Percentiles rank a stretch among this genome's conserved stretches.
Conservation (phyloP, 2,888 invertebrate genomes). For the Epinotia demarniana region DNA sequence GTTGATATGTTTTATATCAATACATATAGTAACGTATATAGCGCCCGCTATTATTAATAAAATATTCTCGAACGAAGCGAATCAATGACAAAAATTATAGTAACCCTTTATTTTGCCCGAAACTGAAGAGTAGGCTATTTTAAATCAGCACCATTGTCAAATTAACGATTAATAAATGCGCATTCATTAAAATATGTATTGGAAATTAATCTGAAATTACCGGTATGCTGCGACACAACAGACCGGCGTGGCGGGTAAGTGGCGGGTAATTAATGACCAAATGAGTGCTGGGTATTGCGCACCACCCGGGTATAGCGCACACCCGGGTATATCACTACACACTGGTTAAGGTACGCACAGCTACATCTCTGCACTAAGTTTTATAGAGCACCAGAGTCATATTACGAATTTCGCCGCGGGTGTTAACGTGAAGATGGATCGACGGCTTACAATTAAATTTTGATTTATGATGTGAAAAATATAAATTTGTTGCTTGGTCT, state of each 20-base stretch:
- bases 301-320: conserved; percentile 24
- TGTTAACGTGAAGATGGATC: conserved; percentile 18
- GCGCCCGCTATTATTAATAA: too few relatives aligned
- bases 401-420: conserved; percentile 15
- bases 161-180: conserved; percentile 16
- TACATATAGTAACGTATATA: too few relatives aligned
- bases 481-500: not conserved
- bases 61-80: too few relatives aligned
- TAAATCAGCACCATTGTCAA: not conserved
- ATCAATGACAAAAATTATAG: too few relatives aligned
- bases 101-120: not conserved
- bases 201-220: conserved; percentile 35
- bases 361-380: conserved; percentile 31
- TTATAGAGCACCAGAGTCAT: conserved; percentile 28
- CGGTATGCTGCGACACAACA: conserved; percentile 41
- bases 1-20: too few relatives aligned
- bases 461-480: conserved; percentile 9
- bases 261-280: conserved; percentile 73
- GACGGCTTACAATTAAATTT: conserved; percentile 5
- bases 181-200: conserved; percentile 34
- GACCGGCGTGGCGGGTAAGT: conserved; percentile 59
- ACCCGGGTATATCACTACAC: conserved; percentile 55
- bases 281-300: conserved; percentile 60
- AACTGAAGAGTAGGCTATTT: not conserved
- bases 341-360: conserved; percentile 44